These are phyloP conservation scores for Nephrotoma appendiculata DNA, from an alignment of 2,888 invertebrate species.

Conservation along the genomic window DNA sequence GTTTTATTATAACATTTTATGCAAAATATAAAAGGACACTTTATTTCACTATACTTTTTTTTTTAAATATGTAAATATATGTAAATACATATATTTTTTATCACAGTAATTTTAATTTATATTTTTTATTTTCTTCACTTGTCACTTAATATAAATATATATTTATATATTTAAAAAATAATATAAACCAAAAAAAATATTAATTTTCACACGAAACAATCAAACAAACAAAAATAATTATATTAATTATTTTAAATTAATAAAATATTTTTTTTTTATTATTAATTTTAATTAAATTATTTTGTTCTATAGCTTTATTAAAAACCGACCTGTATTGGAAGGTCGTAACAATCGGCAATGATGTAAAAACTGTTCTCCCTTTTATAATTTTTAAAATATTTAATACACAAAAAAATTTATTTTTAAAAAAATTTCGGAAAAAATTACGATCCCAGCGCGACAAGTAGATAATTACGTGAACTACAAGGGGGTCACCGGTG, in stretches of 20 bases:
- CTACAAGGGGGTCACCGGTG: neutral
- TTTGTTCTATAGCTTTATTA: neutral
- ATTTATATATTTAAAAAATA: neutral
- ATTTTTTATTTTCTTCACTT: neutral
- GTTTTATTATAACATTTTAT: neutral
- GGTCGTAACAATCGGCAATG: slow-evolving; percentile 6
- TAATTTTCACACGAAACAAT: neutral
- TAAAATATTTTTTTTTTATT: neutral
- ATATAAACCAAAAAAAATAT: neutral
- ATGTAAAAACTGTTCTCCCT: slow-evolving; percentile 4
- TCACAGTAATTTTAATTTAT: neutral
- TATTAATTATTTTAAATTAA: neutral
- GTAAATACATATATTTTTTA: neutral
- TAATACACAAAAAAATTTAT: neutral
- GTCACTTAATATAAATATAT: neutral
- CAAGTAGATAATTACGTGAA: neutral
- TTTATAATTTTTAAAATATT: slow-evolving; percentile 3
- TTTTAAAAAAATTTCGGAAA: neutral
- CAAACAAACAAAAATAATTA: neutral
- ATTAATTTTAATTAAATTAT: slow-evolving; percentile 1
- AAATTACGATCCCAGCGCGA: neutral
- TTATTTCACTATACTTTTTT: neutral
- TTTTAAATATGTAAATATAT: neutral
- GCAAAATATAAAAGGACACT: neutral
- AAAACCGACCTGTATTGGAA: slow-evolving; percentile 5